Percentiles rank a stretch among this genome's conserved stretches.
These are phyloP conservation scores for Colius striatus DNA, from an alignment of 2,113 vertebrate genomes.

Conservation along the genomic window DNA sequence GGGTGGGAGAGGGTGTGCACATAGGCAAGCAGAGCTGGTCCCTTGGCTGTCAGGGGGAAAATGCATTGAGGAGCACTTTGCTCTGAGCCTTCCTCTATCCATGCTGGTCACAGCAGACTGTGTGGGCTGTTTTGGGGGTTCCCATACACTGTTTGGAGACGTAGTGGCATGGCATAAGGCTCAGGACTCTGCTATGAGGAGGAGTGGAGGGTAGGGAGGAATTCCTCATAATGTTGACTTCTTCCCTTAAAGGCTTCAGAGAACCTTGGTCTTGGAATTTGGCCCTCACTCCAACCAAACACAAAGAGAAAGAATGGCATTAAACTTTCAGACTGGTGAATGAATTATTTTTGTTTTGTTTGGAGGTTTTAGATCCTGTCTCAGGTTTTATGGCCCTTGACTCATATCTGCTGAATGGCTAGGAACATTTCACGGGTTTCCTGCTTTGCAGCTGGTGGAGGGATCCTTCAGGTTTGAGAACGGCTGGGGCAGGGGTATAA, in stretches of 20 bases:
- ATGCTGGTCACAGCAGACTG: not conserved
- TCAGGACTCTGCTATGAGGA: not conserved
- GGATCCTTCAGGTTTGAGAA: not conserved
- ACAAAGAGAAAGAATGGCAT: not conserved
- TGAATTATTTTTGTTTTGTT: not conserved
- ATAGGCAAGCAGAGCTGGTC: not conserved
- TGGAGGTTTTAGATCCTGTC: not conserved
- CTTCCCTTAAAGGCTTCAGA: not conserved
- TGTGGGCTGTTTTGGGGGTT: not conserved
- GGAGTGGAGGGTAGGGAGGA: not conserved
- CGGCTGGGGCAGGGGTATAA: not conserved
- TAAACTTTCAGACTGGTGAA: not conserved
- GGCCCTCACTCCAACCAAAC: not conserved
- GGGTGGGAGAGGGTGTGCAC: rapidly evolving
- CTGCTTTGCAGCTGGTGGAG: rapidly evolving
- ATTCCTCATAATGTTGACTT: not conserved
- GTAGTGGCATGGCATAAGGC: not conserved
- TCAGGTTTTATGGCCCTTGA: not conserved
- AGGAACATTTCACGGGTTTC: not conserved
- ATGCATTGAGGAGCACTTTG: not conserved
- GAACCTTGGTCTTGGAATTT: not conserved
- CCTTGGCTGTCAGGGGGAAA: rapidly evolving
- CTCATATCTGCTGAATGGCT: not conserved
- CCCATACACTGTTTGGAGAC: too few relatives aligned
- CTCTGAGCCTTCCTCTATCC: not conserved